A percentile compares a stretch with the other conserved stretches of the same genome.
phyloP scores from a whole-genome alignment of 2,113 vertebrate species.

The Ondatra zibethicus region DNA sequence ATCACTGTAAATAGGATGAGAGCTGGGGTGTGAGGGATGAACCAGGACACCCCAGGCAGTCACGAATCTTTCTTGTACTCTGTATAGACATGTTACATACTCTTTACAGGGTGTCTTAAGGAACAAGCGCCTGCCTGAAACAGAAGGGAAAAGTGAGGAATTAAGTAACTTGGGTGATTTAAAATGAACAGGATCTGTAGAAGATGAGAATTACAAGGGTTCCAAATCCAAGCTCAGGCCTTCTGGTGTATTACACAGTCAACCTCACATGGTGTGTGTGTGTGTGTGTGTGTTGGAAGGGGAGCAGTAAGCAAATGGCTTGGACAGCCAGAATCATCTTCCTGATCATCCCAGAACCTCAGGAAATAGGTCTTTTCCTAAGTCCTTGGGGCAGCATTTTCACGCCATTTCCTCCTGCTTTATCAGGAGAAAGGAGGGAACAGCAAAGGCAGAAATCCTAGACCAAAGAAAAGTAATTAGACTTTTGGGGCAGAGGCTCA shows the following conservation, averaged over 20 bases:
- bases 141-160: constrained; percentile 43
- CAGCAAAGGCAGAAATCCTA: constrained; percentile 21
- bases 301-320: background rate
- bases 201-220: background rate
- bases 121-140: background rate
- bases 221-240: background rate
- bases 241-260: background rate
- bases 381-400: constrained; percentile 39
- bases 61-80: background rate
- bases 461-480: background rate
- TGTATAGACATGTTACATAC: background rate
- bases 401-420: constrained; percentile 55
- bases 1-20: background rate
- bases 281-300: background rate
- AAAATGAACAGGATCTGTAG: background rate
- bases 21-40: background rate
- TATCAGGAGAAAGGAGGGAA: constrained; percentile 3
- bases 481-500: background rate
- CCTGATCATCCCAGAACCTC: constrained; percentile 8
- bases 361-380: constrained; percentile 55
- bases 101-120: background rate
- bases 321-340: background rate
- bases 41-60: background rate
- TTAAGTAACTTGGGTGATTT: background rate
- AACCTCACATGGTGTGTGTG: background rate